Base-by-base conservation (phyloP, 2,797 vertebrate genomes). In the Enteromius thamalakanensis region DNA sequence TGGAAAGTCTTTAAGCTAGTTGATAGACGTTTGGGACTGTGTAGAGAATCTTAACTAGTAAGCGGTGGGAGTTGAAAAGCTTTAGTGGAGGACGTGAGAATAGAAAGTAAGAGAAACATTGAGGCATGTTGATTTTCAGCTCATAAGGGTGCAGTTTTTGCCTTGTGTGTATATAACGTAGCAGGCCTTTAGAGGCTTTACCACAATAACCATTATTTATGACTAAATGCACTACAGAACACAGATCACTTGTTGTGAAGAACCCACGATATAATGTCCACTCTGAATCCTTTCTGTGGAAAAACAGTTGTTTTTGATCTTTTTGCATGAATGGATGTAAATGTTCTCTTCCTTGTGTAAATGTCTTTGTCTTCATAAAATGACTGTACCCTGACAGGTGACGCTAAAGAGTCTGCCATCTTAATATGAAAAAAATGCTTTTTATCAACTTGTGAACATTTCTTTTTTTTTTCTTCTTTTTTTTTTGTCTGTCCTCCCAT, bases 181-280 rank as follows among this genome's bases (percentile, higher is more conserved):
- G 87, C 82, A 76, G 80, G 58, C 85, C 72, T 84, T 69, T 86
- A 88, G 84, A 86, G 86, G 80, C 81, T 77, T 64, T 64, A 17
- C 75, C 65, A 87, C 84, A 84, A 11, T 80, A 82, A 78, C 85
- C 67, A 78, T 87, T 86, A 88, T 88, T 88, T 88, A 88, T 88
- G 80, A 88, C 67, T 67, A 69, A 80, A 78, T 87, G 84, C 82
- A 86, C 86, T 87, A 86, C 85, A 79, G 69, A 71, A 67, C 53
- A 47, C 55, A 40, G 69, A 79, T 49, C 21, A 19, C 68, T 55
- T 23, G 69, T 82, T 74, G 72, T 87, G 80, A 84, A 81, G 15
- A 69, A 68, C 83, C 81, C 81, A 85, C 81, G 76, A 82, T 68
- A 74, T 85, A n/a, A 14, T 51, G 80, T 80, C 83, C 87, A 83